phyloP scores from a whole-genome alignment of 2,113 vertebrate species.

The Oxygymnocypris stewartii region DNA sequence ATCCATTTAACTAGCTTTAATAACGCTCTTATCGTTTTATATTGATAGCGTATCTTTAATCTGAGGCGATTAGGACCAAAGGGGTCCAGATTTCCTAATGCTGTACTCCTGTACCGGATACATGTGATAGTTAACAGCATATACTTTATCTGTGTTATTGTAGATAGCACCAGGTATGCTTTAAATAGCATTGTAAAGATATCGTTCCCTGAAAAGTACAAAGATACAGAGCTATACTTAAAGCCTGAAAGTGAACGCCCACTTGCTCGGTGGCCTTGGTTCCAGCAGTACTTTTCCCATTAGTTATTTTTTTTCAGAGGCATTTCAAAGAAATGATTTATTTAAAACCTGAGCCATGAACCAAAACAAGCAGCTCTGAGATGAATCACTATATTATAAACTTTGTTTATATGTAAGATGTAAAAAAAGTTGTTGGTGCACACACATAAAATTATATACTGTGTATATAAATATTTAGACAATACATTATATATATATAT shows the following conservation, averaged over 20 bases:
- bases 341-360: background rate
- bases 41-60: slow-evolving; percentile 49
- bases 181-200: slow-evolving; percentile 17
- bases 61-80: slow-evolving; percentile 24
- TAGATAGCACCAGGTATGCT: background rate
- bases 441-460: too few species aligned
- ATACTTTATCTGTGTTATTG: slow-evolving; percentile 13
- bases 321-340: background rate
- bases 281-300: background rate
- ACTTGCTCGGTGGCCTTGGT: background rate
- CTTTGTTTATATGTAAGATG: background rate
- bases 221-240: background rate
- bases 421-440: too few species aligned
- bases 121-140: background rate
- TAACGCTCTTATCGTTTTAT: slow-evolving; percentile 49
- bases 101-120: slow-evolving; percentile 10
- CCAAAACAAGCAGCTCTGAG: background rate
- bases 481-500: too few species aligned
- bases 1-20: slow-evolving; percentile 47
- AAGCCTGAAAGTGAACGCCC: background rate
- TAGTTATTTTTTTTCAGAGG: background rate
- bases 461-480: too few species aligned
- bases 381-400: background rate
- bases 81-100: slow-evolving; percentile 29
- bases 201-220: background rate